Conservation (phyloP, 2,888 invertebrate genomes). For the Gryllus longicercus region DNA sequence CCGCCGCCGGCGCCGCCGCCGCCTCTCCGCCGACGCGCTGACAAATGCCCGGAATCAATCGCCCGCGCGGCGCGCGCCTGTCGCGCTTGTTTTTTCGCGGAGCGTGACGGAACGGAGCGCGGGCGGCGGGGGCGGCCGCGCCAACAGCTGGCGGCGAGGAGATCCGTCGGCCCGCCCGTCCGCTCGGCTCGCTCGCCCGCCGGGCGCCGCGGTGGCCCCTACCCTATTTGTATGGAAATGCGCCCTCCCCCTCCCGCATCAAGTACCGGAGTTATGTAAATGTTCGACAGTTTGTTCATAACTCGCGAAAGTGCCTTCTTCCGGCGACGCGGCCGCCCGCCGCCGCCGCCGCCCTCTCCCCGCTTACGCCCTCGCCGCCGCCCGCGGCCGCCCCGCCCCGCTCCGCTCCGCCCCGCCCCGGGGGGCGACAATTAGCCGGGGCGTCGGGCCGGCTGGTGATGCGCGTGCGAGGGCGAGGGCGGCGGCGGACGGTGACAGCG, state of each 20-base stretch:
- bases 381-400: background rate
- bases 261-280: background rate
- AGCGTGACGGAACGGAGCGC: background rate
- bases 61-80: slow-evolving; percentile 3
- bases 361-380: background rate
- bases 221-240: slow-evolving; percentile 1
- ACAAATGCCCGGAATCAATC: slow-evolving; percentile 17
- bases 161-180: background rate
- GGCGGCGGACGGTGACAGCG: background rate
- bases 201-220: background rate
- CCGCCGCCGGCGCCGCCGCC: background rate
- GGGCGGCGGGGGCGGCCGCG: background rate
- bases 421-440: background rate
- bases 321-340: background rate
- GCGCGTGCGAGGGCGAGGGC: background rate
- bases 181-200: no score
- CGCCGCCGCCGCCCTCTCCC: background rate
- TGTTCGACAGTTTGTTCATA: slow-evolving; percentile 9
- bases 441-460: background rate
- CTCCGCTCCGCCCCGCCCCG: background rate
- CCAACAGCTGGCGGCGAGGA: background rate
- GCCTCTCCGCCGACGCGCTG: background rate
- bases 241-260: background rate
- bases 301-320: slow-evolving; percentile 17
- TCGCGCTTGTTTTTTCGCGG: background rate